These are phyloP conservation scores for Lepisosteus osseus DNA, from an alignment of 2,113 vertebrate genomes.

Conservation along the genomic window DNA sequence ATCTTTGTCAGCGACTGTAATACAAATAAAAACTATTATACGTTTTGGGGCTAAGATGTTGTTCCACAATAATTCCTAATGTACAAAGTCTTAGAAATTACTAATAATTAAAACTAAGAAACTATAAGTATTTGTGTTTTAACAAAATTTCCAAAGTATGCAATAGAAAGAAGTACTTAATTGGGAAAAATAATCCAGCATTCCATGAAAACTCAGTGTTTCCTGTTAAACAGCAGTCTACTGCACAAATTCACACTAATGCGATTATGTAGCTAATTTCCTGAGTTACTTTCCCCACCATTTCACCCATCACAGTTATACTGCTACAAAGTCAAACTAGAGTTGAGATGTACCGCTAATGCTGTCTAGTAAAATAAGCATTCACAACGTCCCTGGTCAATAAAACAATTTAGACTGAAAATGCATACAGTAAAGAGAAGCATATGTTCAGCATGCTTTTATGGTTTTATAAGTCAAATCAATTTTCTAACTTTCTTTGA, in stretches of 20 bases:
- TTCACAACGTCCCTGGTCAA: too few species aligned
- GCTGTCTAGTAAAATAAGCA: too few species aligned
- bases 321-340: constrained; percentile 46
- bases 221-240: constrained; percentile 74
- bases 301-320: constrained; percentile 78
- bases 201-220: constrained; percentile 71
- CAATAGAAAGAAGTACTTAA: constrained; percentile 41
- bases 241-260: constrained; percentile 82
- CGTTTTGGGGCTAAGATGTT: too few species aligned
- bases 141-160: constrained; percentile 50
- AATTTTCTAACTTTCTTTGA: neutral
- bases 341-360: too few species aligned
- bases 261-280: constrained; percentile 91
- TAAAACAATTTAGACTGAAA: neutral
- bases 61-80: too few species aligned
- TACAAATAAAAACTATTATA: too few species aligned
- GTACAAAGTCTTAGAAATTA: neutral
- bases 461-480: neutral
- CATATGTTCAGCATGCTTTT: constrained; percentile 7
- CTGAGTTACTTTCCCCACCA: constrained; percentile 79
- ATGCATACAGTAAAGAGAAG: constrained; percentile 1
- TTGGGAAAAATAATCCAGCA: constrained; percentile 58
- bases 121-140: constrained; percentile 37
- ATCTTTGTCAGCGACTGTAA: too few species aligned
- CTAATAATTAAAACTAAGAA: constrained; percentile 17